Evolutionary conservation across 2,888 invertebrate species (phyloP), one percentile per base, ranked within the genome.

Genomic region (Drosophila pseudotalamancana): DNA sequence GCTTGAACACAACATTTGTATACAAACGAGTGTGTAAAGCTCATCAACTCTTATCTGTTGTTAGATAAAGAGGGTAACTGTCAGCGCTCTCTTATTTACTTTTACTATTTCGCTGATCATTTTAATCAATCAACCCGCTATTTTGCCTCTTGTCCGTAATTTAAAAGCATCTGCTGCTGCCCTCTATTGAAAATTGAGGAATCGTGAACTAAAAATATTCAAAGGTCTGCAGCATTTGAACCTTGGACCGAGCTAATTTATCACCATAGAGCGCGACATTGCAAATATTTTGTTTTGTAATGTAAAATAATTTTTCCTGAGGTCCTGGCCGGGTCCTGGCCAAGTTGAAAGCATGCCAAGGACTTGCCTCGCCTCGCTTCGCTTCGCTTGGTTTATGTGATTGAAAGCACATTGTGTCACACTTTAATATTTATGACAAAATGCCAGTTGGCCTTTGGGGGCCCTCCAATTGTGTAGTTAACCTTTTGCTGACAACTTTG

Each of bases 371-470:
- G n/a, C n/a, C n/a, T n/a, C n/a, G n/a, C n/a, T 29, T 27, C 53
- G 69, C 31, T 61, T 51, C 53, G 63, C 53, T 59, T 50, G 60
- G 56, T 76, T 76, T 76, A 57, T 79, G 55, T 75, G 79, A 81
- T 80, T 74, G 77, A 72, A 72, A 63, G 71, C 55, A 61, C 65
- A 68, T 79, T 72, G 74, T 83, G 79, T 63, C 66, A 56, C 64
- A 74, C 74, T 86, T 84, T 72, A 79, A 89, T 88, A 89, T 88
- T 87, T 89, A 88, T 88, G 85, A 77, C 85, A 88, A 77, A 75
- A 75, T 78, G 76, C 70, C 87, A 77, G 63, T 75, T 65, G 71
- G 53, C 65, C 77, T 64, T 64, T 67, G 39, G 40, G 35, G 31
- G 16, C 32, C 34, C 32, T 46, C 32, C 29, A 59, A 56, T 54